Evolutionary conservation across 2,113 vertebrate species (phyloP).

Genomic region (Sander vitreus): DNA sequence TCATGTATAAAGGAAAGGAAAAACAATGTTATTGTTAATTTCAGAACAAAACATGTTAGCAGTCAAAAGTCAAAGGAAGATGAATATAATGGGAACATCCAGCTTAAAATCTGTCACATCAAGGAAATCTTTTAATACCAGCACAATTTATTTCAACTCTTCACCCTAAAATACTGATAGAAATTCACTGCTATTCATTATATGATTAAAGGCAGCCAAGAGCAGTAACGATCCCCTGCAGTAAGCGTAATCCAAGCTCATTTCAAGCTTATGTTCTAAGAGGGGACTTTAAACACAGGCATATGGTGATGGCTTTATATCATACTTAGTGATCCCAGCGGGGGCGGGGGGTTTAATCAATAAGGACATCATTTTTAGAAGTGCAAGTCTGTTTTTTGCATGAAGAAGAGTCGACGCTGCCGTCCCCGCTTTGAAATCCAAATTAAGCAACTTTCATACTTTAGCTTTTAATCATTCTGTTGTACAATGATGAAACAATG

Average conservation of each 20-base stretch:
- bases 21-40: conserved; percentile 42
- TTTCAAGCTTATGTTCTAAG: conserved; percentile 76
- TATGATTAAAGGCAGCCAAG: conserved; percentile 61
- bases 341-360: conserved; percentile 71
- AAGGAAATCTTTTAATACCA: conserved; percentile 63
- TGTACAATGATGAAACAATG: conserved; percentile 30
- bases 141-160: conserved; percentile 43
- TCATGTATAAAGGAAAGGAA: conserved; percentile 40
- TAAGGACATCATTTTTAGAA: conserved; percentile 61
- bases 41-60: conserved; percentile 41
- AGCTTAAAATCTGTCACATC: conserved; percentile 56
- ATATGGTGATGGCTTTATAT: conserved; percentile 77
- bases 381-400: conserved; percentile 23
- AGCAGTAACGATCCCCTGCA: conserved; percentile 59
- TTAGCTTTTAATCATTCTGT: conserved; percentile 37
- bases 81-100: conserved; percentile 46
- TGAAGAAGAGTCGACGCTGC: neutral
- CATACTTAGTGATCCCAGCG: conserved; percentile 65
- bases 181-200: conserved; percentile 58
- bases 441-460: conserved; percentile 35
- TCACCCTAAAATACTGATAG: conserved; percentile 46
- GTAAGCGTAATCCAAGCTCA: conserved; percentile 76
- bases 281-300: conserved; percentile 75
- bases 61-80: conserved; percentile 25
- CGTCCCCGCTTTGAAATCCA: conserved; percentile 28